Base-by-base conservation (phyloP, 1,140 invertebrate genomes). In the Acyrthosiphon pisum region DNA sequence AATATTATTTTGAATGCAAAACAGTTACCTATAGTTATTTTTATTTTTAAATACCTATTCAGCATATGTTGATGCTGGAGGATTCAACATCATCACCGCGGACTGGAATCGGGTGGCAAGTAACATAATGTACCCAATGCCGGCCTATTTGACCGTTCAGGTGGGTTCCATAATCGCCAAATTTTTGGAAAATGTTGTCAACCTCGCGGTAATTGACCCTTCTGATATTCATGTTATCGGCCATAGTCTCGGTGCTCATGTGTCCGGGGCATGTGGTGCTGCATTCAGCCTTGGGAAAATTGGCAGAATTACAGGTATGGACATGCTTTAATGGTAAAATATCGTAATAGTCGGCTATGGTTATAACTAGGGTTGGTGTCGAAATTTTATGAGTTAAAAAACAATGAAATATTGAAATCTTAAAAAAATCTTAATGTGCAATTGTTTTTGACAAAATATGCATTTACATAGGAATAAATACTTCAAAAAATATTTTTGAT, bases 191-290 rank as follows among this genome's bases (percentile, higher is more conserved):
- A 91, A 90, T 37, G 46, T 94, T 37, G 81, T 94, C 3, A 53
- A 93, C 14, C 44, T 94, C 22, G 68, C 46, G 6, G 60, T 93
- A 3, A 89, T 91, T 20, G 46, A 91, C 6, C 76, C 76, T 6
- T n/a, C 92, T 9, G 50, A 93, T 35, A 89, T 94, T 44, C 94
- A 94, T 68, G 35, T 94, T 26, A 93, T 94, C 1, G 98, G 98
- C 0, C 98, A 98, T 95, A 98, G 97, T 94, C 95, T 99, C 14
- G 98, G 98, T 0, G 97, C 97, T 0, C 98, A 99, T 94, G 96
- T 98, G 41, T 96, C 97, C 2, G 97, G 98, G 2, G 97, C 97
- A 93, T 96, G 97, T 0, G 98, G 98, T 3, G 96, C 95, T 93
- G 95, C 96, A 93, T 95, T 96, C 6, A 96, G 95, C 1, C 96